Percentiles rank a stretch among this genome's conserved stretches.
Conservation (phyloP, 2,113 vertebrate genomes). For the Austrofundulus limnaeus region DNA sequence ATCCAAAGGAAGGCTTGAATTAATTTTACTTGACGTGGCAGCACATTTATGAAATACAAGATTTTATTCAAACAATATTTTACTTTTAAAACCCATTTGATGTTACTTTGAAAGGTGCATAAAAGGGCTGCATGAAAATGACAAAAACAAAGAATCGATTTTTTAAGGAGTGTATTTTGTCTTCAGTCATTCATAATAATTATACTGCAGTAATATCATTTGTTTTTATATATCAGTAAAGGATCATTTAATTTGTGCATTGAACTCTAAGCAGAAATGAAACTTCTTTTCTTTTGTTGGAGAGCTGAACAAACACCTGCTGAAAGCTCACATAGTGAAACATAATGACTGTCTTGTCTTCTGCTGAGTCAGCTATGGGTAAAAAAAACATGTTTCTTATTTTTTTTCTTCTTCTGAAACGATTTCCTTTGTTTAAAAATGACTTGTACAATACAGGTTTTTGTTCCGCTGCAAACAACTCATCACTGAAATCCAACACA, state of each 20-base stretch:
- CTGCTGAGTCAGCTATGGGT: slow-evolving; percentile 8
- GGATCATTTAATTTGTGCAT: too few relatives aligned
- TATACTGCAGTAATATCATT: too few relatives aligned
- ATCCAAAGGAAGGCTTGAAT: slow-evolving; percentile 16
- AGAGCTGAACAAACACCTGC: too few relatives aligned
- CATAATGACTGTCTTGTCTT: slow-evolving; percentile 13
- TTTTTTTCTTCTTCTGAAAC: slow-evolving; percentile 15
- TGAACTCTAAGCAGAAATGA: too few relatives aligned
- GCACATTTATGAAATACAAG: slow-evolving; percentile 29
- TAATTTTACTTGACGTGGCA: slow-evolving; percentile 39
- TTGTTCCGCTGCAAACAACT: too few relatives aligned
- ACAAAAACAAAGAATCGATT: too few relatives aligned
- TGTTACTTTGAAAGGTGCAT: too few relatives aligned
- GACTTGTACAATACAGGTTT: neutral
- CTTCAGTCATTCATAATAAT: too few relatives aligned
- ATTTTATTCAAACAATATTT: slow-evolving; percentile 46
- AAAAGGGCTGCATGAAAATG: too few relatives aligned
- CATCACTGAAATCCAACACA: neutral
- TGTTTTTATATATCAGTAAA: too few relatives aligned
- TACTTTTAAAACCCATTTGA: neutral
- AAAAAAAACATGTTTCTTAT: slow-evolving; percentile 18
- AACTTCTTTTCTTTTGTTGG: too few relatives aligned
- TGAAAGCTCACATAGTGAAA: slow-evolving; percentile 3
- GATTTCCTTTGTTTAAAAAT: slow-evolving; percentile 15
- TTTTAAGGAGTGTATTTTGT: too few relatives aligned